phyloP scores from a whole-genome alignment of 2,888 invertebrate genomes.

The Cantharis flavilabris region DNA sequence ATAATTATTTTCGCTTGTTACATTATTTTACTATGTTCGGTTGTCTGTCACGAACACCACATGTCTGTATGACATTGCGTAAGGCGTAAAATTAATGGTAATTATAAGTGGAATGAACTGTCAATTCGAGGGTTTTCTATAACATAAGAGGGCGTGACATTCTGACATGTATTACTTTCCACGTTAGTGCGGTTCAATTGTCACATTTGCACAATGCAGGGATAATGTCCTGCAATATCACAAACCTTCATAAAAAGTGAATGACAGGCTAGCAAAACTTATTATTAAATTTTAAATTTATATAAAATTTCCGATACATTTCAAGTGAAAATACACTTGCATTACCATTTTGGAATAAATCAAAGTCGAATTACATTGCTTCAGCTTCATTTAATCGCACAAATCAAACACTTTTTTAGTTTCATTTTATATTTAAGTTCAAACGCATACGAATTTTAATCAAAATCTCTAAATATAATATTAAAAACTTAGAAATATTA shows the following conservation, averaged over 20 bases:
- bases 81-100: constrained; percentile 55
- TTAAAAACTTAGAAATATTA: too few relatives aligned
- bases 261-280: neutral
- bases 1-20: constrained; percentile 3
- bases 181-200: constrained; percentile 27
- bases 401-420: neutral
- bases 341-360: neutral
- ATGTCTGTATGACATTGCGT: constrained; percentile 42
- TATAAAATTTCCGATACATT: neutral
- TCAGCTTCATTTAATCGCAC: neutral
- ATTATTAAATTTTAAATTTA: neutral
- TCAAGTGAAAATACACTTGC: neutral
- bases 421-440: neutral
- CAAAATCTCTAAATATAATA: neutral
- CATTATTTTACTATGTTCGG: constrained; percentile 4
- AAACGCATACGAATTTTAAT: neutral
- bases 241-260: constrained; percentile 1
- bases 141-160: constrained; percentile 47
- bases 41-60: constrained; percentile 21
- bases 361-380: neutral
- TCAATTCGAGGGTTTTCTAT: constrained; percentile 53
- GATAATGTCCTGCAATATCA: constrained; percentile 2
- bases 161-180: constrained; percentile 49
- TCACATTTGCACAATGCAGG: constrained; percentile 15
- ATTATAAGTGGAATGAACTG: constrained; percentile 54